phyloP scores from a whole-genome alignment of 2,888 invertebrate genomes.

The Oscheius sp. region DNA sequence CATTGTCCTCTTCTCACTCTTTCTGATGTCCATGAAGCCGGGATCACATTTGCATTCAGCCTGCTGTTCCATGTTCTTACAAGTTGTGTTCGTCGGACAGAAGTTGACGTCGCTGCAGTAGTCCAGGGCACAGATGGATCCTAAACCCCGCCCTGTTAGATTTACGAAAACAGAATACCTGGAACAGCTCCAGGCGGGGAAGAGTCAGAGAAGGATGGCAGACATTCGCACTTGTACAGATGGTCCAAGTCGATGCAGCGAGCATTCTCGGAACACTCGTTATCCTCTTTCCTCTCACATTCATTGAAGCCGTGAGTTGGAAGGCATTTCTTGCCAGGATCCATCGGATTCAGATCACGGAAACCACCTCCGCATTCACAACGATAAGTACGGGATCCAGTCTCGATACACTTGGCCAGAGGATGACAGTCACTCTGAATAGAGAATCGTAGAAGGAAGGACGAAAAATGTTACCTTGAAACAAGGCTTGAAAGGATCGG shows the following conservation, averaged over 20 bases:
- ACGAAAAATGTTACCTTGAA: conserved; percentile 58
- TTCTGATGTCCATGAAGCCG: conserved; percentile 82
- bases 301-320: conserved; percentile 72
- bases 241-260: conserved; percentile 72
- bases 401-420: conserved; percentile 69
- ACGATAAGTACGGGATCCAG: conserved; percentile 66
- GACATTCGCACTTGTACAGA: conserved; percentile 73
- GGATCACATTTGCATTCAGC: conserved; percentile 90
- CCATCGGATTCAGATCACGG: conserved; percentile 68
- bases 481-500: conserved; percentile 72
- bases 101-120: conserved; percentile 78
- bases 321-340: conserved; percentile 70
- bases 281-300: conserved; percentile 65
- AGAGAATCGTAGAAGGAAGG: not conserved
- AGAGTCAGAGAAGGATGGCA: conserved; percentile 67
- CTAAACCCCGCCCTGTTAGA: not conserved
- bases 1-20: conserved; percentile 62
- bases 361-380: conserved; percentile 68
- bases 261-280: conserved; percentile 68
- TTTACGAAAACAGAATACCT: conserved; percentile 35
- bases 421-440: conserved; percentile 68
- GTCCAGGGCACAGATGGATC: conserved; percentile 65
- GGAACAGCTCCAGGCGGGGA: conserved; percentile 66
- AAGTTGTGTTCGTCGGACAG: conserved; percentile 90
- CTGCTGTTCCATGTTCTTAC: conserved; percentile 89